Percentiles rank a stretch among this genome's conserved stretches.
Evolutionary conservation across 2,797 vertebrate species (phyloP).

Genomic region (Esox lucius): DNA sequence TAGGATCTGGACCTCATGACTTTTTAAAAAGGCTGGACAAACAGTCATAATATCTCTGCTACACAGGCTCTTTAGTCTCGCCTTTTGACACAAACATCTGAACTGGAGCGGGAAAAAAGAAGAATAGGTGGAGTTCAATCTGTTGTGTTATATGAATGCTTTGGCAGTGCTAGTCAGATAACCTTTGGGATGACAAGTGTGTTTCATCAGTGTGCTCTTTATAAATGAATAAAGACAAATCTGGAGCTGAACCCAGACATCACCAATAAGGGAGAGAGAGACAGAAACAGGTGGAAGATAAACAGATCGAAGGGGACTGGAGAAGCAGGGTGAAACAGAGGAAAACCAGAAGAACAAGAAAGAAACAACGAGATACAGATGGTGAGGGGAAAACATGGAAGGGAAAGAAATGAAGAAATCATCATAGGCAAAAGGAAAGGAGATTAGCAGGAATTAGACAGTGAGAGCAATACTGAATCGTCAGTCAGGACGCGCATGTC

Average conservation of each 20-base stretch:
- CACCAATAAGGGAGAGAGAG: slow-evolving; percentile 18
- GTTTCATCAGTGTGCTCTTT: slow-evolving; percentile 47
- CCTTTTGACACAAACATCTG: neutral
- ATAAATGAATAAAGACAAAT: slow-evolving; percentile 62
- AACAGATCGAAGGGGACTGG: slow-evolving; percentile 11
- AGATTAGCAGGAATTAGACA: slow-evolving; percentile 24
- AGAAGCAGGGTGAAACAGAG: slow-evolving; percentile 1
- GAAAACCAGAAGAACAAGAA: slow-evolving; percentile 8
- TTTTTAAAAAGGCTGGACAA: slow-evolving; percentile 40
- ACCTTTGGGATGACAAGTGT: slow-evolving; percentile 55
- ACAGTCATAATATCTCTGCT: slow-evolving; percentile 13
- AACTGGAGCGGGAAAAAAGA: slow-evolving; percentile 15
- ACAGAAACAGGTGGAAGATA: slow-evolving; percentile 6
- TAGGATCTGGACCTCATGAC: slow-evolving; percentile 21
- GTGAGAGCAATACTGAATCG: slow-evolving; percentile 43
- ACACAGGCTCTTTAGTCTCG: slow-evolving; percentile 20
- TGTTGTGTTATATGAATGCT: slow-evolving; percentile 24
- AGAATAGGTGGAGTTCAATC: slow-evolving; percentile 26
- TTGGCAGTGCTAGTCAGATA: slow-evolving; percentile 34
- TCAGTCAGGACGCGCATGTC: slow-evolving; percentile 56
- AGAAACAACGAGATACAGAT: slow-evolving; percentile 12
- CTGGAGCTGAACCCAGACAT: slow-evolving; percentile 24
- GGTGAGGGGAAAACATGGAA: neutral
- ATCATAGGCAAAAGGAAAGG: slow-evolving; percentile 1
- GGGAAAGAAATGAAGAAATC: neutral